Conservation (phyloP, 2,113 vertebrate genomes). For the Megaleporinus macrocephalus region DNA sequence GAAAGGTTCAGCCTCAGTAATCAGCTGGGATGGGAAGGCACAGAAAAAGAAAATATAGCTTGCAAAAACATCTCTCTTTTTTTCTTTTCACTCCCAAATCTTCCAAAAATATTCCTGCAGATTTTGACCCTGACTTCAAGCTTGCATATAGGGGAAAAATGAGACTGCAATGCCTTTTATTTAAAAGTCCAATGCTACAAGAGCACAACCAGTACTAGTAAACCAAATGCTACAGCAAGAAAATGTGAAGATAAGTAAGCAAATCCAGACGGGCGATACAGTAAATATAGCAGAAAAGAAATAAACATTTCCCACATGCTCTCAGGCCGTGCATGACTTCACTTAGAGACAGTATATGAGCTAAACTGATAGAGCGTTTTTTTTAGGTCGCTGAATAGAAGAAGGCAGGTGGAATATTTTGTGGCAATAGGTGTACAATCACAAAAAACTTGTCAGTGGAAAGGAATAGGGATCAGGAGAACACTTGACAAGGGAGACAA, state of each 20-base stretch:
- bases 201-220: background rate
- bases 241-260: background rate
- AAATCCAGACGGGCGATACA: background rate
- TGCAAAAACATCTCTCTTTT: background rate
- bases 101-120: background rate
- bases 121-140: background rate
- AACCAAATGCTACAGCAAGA: background rate
- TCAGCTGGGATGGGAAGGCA: background rate
- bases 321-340: background rate
- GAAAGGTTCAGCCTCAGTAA: background rate
- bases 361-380: background rate
- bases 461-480: conserved; percentile 16
- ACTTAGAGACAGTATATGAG: background rate
- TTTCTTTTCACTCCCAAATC: too few species aligned
- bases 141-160: background rate
- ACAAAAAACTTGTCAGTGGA: conserved; percentile 42
- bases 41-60: background rate
- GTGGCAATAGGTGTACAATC: background rate
- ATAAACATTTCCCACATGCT: background rate
- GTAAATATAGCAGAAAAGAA: background rate
- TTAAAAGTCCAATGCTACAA: background rate
- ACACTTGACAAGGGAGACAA: conserved; percentile 34
- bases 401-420: background rate
- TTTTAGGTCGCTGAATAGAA: background rate
- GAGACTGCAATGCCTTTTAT: background rate